A percentile compares a stretch with the other conserved stretches of the same genome.
Evolutionary conservation across 2,888 invertebrate genomes (phyloP).

Genomic region (Mactromeris polynyma): DNA sequence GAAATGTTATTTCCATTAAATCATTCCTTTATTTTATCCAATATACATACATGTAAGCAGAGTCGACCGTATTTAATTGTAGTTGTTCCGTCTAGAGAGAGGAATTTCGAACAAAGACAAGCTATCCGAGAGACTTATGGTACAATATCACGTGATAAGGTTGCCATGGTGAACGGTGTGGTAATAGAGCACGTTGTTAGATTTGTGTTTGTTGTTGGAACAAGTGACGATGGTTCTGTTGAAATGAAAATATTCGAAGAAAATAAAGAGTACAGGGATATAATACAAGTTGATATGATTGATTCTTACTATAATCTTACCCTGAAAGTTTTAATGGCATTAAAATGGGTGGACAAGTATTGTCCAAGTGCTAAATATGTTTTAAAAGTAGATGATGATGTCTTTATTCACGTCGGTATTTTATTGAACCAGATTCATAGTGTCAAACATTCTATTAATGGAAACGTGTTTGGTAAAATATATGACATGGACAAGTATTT

Average conservation of each 20-base stretch:
- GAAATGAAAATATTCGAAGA: neutral
- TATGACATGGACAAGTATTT: neutral
- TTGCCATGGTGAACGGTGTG: neutral
- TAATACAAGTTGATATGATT: neutral
- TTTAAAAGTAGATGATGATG: constrained; percentile 11
- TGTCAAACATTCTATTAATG: neutral
- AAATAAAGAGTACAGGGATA: neutral
- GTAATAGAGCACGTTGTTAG: neutral
- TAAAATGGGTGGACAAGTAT: neutral
- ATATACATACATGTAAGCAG: neutral
- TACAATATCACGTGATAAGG: neutral
- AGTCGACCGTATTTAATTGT: neutral
- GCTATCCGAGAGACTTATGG: neutral
- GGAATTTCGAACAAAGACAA: neutral
- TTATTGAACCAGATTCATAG: neutral
- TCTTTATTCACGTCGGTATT: neutral
- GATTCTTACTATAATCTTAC: constrained; percentile 14
- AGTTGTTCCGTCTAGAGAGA: neutral
- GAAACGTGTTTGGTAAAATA: neutral
- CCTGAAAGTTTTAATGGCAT: neutral
- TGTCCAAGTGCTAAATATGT: neutral
- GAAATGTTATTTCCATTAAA: neutral
- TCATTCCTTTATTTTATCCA: neutral
- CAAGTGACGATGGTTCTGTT: neutral
- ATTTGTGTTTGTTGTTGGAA: neutral